Evolutionary conservation across 2,888 invertebrate genomes (phyloP).

Genomic region (Liodrosophila aerea): DNA sequence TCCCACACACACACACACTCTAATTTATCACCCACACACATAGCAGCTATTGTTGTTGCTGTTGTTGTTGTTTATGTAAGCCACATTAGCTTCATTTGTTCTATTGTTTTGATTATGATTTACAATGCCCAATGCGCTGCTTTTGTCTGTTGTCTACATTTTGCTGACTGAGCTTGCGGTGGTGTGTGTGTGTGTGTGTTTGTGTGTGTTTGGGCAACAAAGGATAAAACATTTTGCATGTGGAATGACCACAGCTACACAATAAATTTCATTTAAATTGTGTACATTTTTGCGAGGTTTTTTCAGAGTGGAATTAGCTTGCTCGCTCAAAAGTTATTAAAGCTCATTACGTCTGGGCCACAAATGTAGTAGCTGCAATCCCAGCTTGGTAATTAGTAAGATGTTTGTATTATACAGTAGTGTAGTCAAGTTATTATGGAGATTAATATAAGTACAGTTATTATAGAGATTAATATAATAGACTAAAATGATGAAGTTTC

Average conservation of each 20-base stretch:
- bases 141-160: slow-evolving; percentile 59
- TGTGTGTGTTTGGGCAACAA: slow-evolving; percentile 25
- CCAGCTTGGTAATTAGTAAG: slow-evolving; percentile 23
- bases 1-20: slow-evolving; percentile 7
- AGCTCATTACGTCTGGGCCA: slow-evolving; percentile 50
- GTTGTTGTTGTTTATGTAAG: slow-evolving; percentile 45
- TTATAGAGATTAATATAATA: no score
- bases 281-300: slow-evolving; percentile 24
- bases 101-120: slow-evolving; percentile 80
- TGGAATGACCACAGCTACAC: slow-evolving; percentile 41
- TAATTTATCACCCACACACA: slow-evolving; percentile 18
- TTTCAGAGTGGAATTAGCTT: slow-evolving; percentile 22
- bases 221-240: slow-evolving; percentile 57
- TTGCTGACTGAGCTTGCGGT: slow-evolving; percentile 62
- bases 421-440: no score
- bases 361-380: slow-evolving; percentile 5
- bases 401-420: no score
- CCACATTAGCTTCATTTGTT: slow-evolving; percentile 78
- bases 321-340: slow-evolving; percentile 50
- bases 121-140: slow-evolving; percentile 75
- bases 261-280: slow-evolving; percentile 69
- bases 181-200: slow-evolving; percentile 11
- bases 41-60: slow-evolving; percentile 14
- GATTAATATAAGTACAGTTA: no score
- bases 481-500: no score